Base-by-base conservation (phyloP, 2,113 vertebrate genomes). In the Lagopus muta region DNA sequence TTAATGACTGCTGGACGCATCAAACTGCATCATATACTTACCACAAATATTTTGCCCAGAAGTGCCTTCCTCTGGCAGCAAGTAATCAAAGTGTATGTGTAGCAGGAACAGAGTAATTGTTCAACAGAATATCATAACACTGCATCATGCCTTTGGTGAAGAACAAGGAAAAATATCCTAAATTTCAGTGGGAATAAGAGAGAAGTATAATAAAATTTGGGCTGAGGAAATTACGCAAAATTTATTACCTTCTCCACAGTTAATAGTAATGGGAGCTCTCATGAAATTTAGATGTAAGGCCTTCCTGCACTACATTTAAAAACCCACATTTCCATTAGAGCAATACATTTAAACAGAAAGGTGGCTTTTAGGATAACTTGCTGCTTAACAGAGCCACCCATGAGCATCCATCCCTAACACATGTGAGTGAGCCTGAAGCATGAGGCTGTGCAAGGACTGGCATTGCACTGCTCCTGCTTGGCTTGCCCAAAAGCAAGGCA, bases 1-100 rank as follows among this genome's bases (percentile, higher is more conserved):
- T 90, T 93, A 78, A 81, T 75, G 73, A 66, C 61, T 84, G 43
- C 77, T 91, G 93, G 95, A 91, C 93, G 61, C 74, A 88, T 58
- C 70, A 93, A 89, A 89, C 67, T 16, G 43, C 40, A 82, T 91
- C 64, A 36, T 81, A 3, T 40, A 45, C 90, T 93, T 90, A 58
- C 16, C 0, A 0, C 82, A 66, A 72, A 80, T 93, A 47, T 90
- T 93, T 91, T 89, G 45, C 78, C 82, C 80, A 88, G 61, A 71
- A 88, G 78, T 88, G 67, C 71, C 81, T 84, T 80, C 40, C 70
- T 84, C 76, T 88, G 64, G 6, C 1, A 83, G 34, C 24, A 72
- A 34, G 38, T 62, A 88, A 62, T 86, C 66, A 43, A 86, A 79
- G 19, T 47, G 38, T 73, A 10, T 86, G 67, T 80, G 17, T 55